Evolutionary conservation across 2,113 vertebrate species (phyloP).

Genomic region (Acanthisitta chloris): DNA sequence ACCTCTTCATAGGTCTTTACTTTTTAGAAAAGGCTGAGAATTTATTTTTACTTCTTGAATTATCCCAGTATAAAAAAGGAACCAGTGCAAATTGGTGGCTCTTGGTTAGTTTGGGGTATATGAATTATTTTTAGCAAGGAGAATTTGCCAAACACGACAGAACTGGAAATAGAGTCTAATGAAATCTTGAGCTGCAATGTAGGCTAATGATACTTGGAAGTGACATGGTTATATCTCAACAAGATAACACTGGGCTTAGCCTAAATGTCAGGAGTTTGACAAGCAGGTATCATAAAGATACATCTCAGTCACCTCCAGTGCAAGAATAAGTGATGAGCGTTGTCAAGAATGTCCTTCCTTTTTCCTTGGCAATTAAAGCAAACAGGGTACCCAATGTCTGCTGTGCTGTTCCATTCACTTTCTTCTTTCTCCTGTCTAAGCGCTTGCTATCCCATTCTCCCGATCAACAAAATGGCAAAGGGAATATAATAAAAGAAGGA

Average conservation of each 20-base stretch:
- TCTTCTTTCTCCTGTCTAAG: not conserved
- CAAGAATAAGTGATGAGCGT: conserved; percentile 18
- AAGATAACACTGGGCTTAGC: not conserved
- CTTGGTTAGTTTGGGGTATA: not conserved
- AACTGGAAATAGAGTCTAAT: not conserved
- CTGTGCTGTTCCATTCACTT: not conserved
- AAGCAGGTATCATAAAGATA: conserved; percentile 41
- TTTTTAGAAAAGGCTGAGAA: not conserved
- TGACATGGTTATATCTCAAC: conserved; percentile 17
- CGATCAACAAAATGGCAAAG: not conserved
- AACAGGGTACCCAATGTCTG: not conserved
- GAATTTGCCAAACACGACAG: not conserved
- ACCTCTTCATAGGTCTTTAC: not conserved
- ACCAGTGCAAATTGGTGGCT: not conserved
- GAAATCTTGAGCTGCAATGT: not conserved
- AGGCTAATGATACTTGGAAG: conserved; percentile 31
- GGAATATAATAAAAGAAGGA: not conserved
- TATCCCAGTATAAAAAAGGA: not conserved
- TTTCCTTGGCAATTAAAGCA: conserved; percentile 37
- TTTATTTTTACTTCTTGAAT: not conserved
- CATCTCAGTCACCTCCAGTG: conserved; percentile 18
- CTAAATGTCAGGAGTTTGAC: conserved; percentile 29
- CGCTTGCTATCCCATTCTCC: not conserved
- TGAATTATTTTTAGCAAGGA: conserved; percentile 1
- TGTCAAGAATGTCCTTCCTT: conserved; percentile 28